Evolutionary conservation across 2,797 vertebrate species (phyloP).

Genomic region (Pseudocheirus occidentalis): DNA sequence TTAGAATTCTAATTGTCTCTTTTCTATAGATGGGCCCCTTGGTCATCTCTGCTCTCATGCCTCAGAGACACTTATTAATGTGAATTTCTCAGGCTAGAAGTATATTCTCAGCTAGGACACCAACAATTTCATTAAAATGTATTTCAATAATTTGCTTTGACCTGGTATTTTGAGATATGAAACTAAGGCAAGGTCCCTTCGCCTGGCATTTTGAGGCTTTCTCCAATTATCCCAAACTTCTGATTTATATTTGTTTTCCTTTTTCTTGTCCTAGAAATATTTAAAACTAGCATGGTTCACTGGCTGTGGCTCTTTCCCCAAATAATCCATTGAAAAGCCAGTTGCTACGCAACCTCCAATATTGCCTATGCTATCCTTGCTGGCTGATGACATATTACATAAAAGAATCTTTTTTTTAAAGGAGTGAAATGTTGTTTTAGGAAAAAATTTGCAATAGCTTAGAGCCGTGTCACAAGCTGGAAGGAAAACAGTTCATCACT

Average conservation of each 20-base stretch:
- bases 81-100: background rate
- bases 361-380: constrained; percentile 76
- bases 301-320: constrained; percentile 76
- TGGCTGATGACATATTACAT: constrained; percentile 78
- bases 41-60: background rate
- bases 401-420: constrained; percentile 74
- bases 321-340: constrained; percentile 79
- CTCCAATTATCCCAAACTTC: constrained; percentile 54
- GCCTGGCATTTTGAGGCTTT: constrained; percentile 9
- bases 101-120: background rate
- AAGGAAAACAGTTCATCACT: constrained; percentile 64
- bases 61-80: background rate
- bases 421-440: constrained; percentile 78
- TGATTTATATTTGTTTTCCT: constrained; percentile 53
- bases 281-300: constrained; percentile 74
- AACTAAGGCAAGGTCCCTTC: background rate
- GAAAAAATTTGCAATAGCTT: constrained; percentile 76
- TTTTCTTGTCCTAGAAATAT: constrained; percentile 69
- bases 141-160: background rate
- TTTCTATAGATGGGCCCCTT: background rate
- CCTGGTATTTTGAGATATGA: constrained; percentile 38
- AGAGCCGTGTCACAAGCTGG: constrained; percentile 76
- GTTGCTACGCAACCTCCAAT: constrained; percentile 85
- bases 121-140: background rate
- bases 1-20: background rate